Conservation (phyloP, 2,797 vertebrate genomes). For the Knipowitschia caucasica region DNA sequence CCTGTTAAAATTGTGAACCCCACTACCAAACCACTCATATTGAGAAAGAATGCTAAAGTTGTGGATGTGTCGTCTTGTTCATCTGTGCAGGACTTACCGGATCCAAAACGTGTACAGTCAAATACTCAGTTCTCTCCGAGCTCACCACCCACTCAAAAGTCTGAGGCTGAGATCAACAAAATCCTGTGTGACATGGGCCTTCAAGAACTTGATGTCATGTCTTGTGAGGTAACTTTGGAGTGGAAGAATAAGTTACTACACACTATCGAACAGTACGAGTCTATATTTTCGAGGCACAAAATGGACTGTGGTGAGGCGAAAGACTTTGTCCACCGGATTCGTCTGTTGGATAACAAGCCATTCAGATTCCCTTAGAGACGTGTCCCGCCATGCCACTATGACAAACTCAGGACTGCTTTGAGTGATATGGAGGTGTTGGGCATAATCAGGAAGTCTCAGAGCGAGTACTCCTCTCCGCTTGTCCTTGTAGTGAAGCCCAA, state of each 20-base stretch:
- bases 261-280: not conserved
- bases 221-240: slow-evolving; percentile 3
- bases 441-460: slow-evolving; percentile 22
- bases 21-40: not conserved
- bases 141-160: not conserved
- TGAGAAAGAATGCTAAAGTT: slow-evolving; percentile 19
- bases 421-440: slow-evolving; percentile 22
- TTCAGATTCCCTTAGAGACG: slow-evolving; percentile 5
- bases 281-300: slow-evolving; percentile 30
- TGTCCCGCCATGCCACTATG: not conserved
- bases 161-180: not conserved
- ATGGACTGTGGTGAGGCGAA: slow-evolving; percentile 32
- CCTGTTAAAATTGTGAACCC: slow-evolving; percentile 27
- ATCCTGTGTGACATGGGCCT: slow-evolving; percentile 11
- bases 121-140: too few species aligned
- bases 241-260: not conserved
- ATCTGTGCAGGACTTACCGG: slow-evolving; percentile 16
- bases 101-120: not conserved
- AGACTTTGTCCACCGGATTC: slow-evolving; percentile 34
- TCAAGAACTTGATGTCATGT: slow-evolving; percentile 8
- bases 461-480: slow-evolving; percentile 24
- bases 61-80: slow-evolving; percentile 20
- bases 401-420: slow-evolving; percentile 8
- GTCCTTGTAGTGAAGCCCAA: slow-evolving; percentile 28
- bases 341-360: slow-evolving; percentile 13